Conservation (phyloP, 2,888 invertebrate genomes). For the Theodoxus fluviatilis region DNA sequence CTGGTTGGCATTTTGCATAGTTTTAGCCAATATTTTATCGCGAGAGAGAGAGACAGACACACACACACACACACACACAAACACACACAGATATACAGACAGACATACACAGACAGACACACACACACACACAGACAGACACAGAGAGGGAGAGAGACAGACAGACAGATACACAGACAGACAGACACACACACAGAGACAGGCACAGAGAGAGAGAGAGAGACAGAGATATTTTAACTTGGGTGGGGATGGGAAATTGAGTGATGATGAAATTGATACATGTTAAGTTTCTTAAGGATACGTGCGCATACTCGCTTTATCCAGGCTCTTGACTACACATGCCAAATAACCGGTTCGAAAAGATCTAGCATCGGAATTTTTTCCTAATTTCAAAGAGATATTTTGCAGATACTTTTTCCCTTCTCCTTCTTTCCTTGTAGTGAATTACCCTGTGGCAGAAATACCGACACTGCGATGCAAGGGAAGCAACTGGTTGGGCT, state of each 20-base stretch:
- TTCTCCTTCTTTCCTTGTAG: too few relatives aligned
- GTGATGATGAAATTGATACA: not conserved
- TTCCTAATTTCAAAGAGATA: too few relatives aligned
- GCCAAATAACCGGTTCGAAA: too few relatives aligned
- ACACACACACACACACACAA: not conserved
- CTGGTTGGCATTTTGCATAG: too few relatives aligned
- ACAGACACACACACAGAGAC: conserved; percentile 68
- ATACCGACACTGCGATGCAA: too few relatives aligned
- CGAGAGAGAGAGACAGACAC: conserved; percentile 4
- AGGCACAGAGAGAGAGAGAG: not conserved
- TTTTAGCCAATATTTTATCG: too few relatives aligned
- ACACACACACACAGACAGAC: conserved; percentile 13
- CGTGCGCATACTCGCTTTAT: not conserved
- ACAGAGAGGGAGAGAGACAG: conserved; percentile 57
- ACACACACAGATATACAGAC: not conserved
- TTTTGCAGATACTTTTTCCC: too few relatives aligned
- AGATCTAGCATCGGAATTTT: too few relatives aligned
- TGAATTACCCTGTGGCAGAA: too few relatives aligned
- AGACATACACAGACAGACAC: conserved; percentile 8
- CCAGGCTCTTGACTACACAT: too few relatives aligned
- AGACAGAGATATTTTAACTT: conserved; percentile 56
- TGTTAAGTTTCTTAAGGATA: not conserved
- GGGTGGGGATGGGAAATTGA: not conserved
- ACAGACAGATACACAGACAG: conserved; percentile 67
- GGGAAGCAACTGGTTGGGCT: too few relatives aligned